Evolutionary conservation across 30 jellyfish, hydroid and myxozoan genomes (phyloP).

Genomic region (Calvadosia cruxmelitensis): DNA sequence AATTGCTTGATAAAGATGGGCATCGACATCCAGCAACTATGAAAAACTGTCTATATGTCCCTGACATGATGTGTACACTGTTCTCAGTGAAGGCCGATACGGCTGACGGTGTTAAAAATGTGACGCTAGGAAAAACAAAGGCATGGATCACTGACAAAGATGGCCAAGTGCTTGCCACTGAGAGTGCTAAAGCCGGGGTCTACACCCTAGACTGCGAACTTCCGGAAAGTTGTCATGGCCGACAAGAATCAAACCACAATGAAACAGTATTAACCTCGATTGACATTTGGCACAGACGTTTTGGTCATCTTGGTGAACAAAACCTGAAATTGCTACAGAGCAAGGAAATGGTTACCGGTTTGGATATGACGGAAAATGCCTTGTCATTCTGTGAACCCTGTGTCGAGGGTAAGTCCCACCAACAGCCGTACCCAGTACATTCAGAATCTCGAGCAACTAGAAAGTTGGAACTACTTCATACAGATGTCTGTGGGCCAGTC

Average conservation of each 20-base stretch:
- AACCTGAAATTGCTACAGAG: neutral
- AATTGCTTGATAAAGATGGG: neutral
- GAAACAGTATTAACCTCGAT: neutral
- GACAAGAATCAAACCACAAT: neutral
- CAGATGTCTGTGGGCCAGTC: conserved; percentile 4
- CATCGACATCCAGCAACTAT: neutral
- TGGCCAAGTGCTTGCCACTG: neutral
- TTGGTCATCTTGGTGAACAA: conserved; percentile 2
- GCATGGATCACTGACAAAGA: neutral
- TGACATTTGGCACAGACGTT: conserved; percentile 1
- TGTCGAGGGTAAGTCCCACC: neutral
- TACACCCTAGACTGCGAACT: neutral
- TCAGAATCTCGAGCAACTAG: neutral
- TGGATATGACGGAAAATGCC: neutral
- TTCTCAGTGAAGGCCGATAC: neutral
- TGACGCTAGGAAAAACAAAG: neutral
- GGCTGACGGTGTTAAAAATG: neutral
- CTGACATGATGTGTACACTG: neutral
- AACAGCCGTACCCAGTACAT: conserved; percentile 1
- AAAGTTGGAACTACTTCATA: neutral
- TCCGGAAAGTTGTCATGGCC: neutral
- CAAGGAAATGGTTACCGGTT: neutral
- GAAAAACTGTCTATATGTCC: conserved; percentile 1
- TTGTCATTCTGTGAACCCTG: conserved; percentile 5
- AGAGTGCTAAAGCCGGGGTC: neutral